Base-by-base conservation (phyloP, 2,888 invertebrate genomes). In the Tyria jacobaeae region DNA sequence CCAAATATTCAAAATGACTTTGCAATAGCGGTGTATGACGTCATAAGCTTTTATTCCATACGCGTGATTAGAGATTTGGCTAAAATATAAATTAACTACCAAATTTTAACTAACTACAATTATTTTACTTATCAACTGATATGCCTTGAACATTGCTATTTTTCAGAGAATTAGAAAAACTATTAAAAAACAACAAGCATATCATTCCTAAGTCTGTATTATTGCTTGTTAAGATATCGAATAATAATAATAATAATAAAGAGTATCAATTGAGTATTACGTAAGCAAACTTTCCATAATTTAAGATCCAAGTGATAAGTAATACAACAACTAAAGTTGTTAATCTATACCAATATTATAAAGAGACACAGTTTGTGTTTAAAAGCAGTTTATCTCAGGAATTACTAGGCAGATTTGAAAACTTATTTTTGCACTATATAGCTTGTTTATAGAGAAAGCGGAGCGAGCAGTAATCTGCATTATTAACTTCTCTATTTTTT, bases 151-250 rank as follows among this genome's bases (percentile, higher is more conserved):
- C 35, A 35, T 12, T 35, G 12, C 35, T 7, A 21, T 21, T 17
- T 21, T 41, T 44, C 21, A 34, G 21, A 34, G 4, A 34, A 12
- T 34, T 12, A 12, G 4, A n/a, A 49, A 27, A 27, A 47, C 3
- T n/a, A 44, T 4, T 3, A 10, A 21, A 44, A 44, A 44, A 41
- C 7, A 31, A 31, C 21, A 41, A 41, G 21, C 34, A 21, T 51
- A 35, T 24, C 6, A 51, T 51, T 51, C 34, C 35, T 21, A 35
- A 6, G 14, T 35, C 12, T 34, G 34, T 5, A 21, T 34, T 51
- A 51, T 51, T 51, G 51, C 51, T 51, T 51, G 51, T 21, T 35
- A 34, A 5, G 21, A 51, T 51, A 51, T 51, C 14, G 21, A 15
- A 35, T 51, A 14, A 35, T 51, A 21, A 24, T 51, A 35, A 51